Evolutionary conservation across 2,888 invertebrate genomes (phyloP).

Genomic region (Entomobrya multifasciata): DNA sequence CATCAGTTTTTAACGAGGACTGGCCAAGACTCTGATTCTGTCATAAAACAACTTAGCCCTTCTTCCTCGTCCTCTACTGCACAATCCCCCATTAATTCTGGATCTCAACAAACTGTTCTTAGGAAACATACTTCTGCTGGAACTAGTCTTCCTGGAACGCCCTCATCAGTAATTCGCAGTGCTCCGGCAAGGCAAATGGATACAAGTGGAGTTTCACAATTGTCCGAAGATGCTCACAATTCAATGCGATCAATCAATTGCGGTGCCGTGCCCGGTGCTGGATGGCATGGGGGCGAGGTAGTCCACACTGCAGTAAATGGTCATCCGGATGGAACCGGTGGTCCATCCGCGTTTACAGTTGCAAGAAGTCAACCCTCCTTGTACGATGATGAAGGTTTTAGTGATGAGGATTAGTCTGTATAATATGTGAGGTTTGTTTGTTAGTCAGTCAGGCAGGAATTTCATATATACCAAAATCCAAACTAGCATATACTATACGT

Average conservation of each 20-base stretch:
- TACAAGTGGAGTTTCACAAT: background rate
- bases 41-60: constrained; percentile 23
- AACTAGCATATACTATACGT: too few species aligned
- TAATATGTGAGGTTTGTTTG: background rate
- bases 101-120: constrained; percentile 63
- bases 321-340: background rate
- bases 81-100: background rate
- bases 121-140: constrained; percentile 58
- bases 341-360: background rate
- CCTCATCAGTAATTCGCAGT: constrained; percentile 59
- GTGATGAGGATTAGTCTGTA: background rate
- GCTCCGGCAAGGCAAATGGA: constrained; percentile 36
- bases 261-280: constrained; percentile 31
- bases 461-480: background rate
- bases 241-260: constrained; percentile 37
- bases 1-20: constrained; percentile 42
- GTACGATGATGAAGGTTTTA: constrained; percentile 35
- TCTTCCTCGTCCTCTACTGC: background rate
- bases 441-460: background rate
- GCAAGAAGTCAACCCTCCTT: background rate
- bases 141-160: constrained; percentile 60
- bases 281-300: constrained; percentile 60
- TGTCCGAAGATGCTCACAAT: constrained; percentile 30
- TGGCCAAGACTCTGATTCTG: constrained; percentile 17
- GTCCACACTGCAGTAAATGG: constrained; percentile 42